Conservation (phyloP, 2,888 invertebrate genomes). For the Brassicogethes aeneus region DNA sequence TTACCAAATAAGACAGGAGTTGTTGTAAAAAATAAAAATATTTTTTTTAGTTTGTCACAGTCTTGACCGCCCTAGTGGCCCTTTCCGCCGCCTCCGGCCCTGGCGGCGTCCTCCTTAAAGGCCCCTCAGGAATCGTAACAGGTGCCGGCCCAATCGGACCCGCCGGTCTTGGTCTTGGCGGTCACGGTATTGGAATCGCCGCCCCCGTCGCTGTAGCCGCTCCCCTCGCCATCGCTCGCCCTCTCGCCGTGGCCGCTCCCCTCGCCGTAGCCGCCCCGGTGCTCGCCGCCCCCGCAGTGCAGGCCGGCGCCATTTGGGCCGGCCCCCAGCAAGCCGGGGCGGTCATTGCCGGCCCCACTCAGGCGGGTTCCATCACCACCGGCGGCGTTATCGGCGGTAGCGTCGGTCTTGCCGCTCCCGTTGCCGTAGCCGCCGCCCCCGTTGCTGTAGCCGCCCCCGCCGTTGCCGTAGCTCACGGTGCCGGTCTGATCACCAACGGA, state of each 20-base stretch:
- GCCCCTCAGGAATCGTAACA: constrained; percentile 16
- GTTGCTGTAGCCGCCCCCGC: constrained; percentile 4
- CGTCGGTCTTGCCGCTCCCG: background rate
- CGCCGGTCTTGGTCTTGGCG: constrained; percentile 5
- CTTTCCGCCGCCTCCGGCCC: constrained; percentile 8
- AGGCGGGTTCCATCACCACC: background rate
- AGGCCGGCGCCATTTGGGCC: constrained; percentile 3
- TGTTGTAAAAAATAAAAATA: constrained; percentile 1
- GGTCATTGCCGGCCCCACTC: constrained; percentile 2
- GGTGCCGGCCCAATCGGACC: constrained; percentile 18
- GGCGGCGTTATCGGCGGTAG: background rate
- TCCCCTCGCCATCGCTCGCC: constrained; percentile 3
- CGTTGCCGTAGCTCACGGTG: constrained; percentile 10
- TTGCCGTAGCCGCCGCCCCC: constrained; percentile 3
- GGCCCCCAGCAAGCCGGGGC: constrained; percentile 4
- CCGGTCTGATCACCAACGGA: constrained; percentile 19
- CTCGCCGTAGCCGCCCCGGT: constrained; percentile 5
- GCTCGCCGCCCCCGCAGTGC: constrained; percentile 5
- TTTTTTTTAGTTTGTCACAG: constrained; percentile 9
- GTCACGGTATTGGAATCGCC: constrained; percentile 6
- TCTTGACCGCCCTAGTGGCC: constrained; percentile 10
- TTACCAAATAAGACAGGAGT: too few species aligned
- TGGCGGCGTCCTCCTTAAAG: constrained; percentile 10
- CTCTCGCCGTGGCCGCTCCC: constrained; percentile 7
- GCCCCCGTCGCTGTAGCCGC: constrained; percentile 8